These are phyloP conservation scores for Empidonax traillii DNA, from an alignment of 2,113 vertebrate species.

Conservation along the genomic window DNA sequence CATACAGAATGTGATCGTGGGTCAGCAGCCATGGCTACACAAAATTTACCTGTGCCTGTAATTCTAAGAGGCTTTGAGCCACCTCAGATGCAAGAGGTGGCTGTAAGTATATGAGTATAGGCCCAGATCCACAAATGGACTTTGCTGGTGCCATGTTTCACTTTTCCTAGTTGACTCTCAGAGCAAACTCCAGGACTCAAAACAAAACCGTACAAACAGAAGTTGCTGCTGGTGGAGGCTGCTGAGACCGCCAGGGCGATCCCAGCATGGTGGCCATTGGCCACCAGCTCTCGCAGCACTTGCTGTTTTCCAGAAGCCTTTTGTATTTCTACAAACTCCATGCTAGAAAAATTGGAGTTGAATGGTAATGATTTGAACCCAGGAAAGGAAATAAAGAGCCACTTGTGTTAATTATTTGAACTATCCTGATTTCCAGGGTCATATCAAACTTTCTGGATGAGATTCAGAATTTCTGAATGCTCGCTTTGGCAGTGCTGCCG, in stretches of 20 bases:
- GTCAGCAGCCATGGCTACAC: background rate
- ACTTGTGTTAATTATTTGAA: background rate
- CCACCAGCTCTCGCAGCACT: accelerated
- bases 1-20: background rate
- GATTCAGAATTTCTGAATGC: background rate
- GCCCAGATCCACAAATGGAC: background rate
- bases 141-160: background rate
- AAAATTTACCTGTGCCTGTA: background rate
- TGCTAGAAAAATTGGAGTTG: background rate
- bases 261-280: accelerated
- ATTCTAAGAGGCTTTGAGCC: background rate
- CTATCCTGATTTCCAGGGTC: background rate
- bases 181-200: background rate
- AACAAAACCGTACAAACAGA: background rate
- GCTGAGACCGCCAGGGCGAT: background rate
- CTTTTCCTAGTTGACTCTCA: background rate
- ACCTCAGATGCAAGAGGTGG: background rate
- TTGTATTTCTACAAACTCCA: background rate
- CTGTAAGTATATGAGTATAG: background rate
- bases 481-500: background rate
- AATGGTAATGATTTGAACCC: background rate
- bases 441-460: background rate
- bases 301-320: background rate
- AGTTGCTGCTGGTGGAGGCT: background rate
- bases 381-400: background rate